Evolutionary conservation across 2,888 invertebrate species (phyloP).

Genomic region (Stenchaetothrips biformis): DNA sequence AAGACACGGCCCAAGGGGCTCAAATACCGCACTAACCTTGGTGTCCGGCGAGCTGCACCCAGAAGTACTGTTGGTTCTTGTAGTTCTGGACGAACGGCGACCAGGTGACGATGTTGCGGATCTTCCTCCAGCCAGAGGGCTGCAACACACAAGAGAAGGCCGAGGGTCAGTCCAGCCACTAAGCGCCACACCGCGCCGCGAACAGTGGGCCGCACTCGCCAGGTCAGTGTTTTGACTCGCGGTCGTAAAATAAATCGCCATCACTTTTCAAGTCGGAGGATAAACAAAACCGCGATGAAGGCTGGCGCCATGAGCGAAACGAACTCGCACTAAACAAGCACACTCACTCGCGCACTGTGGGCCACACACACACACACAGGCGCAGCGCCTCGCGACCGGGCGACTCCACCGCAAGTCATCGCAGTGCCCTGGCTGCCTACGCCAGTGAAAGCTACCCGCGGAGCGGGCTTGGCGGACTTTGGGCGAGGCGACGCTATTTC

Average conservation of each 20-base stretch:
- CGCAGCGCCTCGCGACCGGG: too few species aligned
- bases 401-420: too few species aligned
- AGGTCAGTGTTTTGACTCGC: conserved; percentile 27
- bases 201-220: conserved; percentile 39
- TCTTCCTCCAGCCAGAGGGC: conserved; percentile 91
- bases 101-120: conserved; percentile 92
- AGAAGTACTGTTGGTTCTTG: conserved; percentile 91
- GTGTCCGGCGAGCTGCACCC: conserved; percentile 94
- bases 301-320: too few species aligned
- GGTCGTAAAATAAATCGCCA: neutral
- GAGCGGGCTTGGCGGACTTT: too few species aligned
- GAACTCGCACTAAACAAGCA: too few species aligned
- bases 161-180: conserved; percentile 44
- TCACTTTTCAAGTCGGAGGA: too few species aligned
- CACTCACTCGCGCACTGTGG: too few species aligned
- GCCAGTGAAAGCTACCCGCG: too few species aligned
- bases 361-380: too few species aligned
- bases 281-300: too few species aligned
- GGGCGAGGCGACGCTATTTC: too few species aligned
- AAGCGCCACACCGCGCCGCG: conserved; percentile 1
- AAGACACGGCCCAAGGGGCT: neutral
- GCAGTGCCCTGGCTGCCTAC: too few species aligned
- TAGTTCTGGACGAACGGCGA: conserved; percentile 95
- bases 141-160: conserved; percentile 50
- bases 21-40: conserved; percentile 56